Conservation (phyloP, 2,888 invertebrate genomes). For the Slavum lentiscoides region DNA sequence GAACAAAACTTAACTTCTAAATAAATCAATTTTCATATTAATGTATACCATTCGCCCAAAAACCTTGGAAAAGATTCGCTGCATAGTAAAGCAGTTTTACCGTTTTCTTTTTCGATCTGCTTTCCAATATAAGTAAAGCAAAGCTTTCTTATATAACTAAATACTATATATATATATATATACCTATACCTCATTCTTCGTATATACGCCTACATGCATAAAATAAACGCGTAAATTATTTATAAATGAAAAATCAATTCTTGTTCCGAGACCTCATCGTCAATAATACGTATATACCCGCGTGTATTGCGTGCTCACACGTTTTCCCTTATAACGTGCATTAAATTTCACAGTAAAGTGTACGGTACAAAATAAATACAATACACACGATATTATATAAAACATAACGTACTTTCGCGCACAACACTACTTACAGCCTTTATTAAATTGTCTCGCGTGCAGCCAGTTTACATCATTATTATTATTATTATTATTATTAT, state of each 20-base stretch:
- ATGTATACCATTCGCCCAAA: no score
- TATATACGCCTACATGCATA: not conserved
- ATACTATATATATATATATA: no score
- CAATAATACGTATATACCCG: no score
- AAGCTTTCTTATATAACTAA: no score
- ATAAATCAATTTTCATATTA: no score
- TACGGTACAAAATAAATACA: not conserved
- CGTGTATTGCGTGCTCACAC: not conserved
- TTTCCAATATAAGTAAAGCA: no score
- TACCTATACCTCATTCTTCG: no score
- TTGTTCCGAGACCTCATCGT: not conserved
- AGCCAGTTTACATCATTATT: not conserved
- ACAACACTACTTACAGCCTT: not conserved
- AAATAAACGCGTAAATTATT: not conserved
- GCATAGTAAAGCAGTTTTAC: no score
- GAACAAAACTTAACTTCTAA: no score
- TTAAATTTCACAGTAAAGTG: not conserved
- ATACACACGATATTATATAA: not conserved
- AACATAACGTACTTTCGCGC: not conserved
- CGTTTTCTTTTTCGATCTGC: no score
- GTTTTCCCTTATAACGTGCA: not conserved
- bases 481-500: no score
- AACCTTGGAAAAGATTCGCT: no score
- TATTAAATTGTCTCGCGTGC: not conserved
- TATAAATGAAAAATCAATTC: constrained; percentile 11